phyloP scores from a whole-genome alignment of 2,797 vertebrate genomes.

The Pristis pectinata region DNA sequence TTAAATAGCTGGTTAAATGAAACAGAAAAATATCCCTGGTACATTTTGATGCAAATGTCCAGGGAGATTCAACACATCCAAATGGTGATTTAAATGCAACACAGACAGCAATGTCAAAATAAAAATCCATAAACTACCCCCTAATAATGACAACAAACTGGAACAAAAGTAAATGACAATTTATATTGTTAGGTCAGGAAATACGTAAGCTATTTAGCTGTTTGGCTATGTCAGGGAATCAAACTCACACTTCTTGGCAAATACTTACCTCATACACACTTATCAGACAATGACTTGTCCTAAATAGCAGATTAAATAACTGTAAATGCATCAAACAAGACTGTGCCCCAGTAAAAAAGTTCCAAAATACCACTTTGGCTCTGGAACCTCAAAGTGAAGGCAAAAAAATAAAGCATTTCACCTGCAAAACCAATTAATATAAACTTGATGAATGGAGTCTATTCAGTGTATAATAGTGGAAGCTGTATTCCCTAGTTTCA shows the following conservation, averaged over 20 bases:
- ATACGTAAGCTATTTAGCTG: neutral
- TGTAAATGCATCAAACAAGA: neutral
- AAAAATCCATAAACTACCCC: neutral
- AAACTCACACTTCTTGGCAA: neutral
- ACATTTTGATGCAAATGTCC: neutral
- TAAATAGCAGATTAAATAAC: neutral
- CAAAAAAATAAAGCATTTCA: constrained; percentile 29
- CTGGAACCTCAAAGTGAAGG: neutral
- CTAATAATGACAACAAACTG: neutral
- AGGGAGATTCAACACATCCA: neutral
- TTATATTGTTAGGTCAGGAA: neutral
- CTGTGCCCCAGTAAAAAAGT: neutral
- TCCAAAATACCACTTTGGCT: constrained; percentile 16
- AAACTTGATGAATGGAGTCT: constrained; percentile 17
- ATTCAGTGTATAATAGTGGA: constrained; percentile 25
- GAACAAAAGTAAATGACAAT: neutral
- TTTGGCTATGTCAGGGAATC: neutral
- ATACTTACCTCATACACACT: neutral
- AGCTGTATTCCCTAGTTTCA: constrained; percentile 21
- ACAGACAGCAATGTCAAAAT: neutral
- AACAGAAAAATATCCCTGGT: neutral
- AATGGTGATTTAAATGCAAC: neutral
- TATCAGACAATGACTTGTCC: neutral
- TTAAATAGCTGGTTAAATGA: neutral
- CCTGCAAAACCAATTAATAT: constrained; percentile 30